Percentiles rank a stretch among this genome's conserved stretches.
These are phyloP conservation scores for Hedychridium roseum DNA, from an alignment of 2,888 invertebrate genomes.

Conservation along the genomic window DNA sequence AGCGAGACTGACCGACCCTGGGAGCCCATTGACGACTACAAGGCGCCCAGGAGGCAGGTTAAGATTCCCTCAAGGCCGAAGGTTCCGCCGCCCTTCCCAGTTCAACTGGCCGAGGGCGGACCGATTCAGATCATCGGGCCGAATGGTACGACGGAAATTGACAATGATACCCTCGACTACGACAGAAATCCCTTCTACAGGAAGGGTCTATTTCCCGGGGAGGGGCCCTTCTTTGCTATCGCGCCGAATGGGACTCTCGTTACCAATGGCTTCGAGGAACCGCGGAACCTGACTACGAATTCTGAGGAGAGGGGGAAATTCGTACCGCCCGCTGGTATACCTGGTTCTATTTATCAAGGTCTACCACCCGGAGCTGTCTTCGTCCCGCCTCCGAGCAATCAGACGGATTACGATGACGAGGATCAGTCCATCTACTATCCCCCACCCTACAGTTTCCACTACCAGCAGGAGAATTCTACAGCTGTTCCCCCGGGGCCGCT, in stretches of 20 bases:
- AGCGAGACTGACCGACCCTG: constrained; percentile 62
- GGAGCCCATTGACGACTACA: constrained; percentile 86
- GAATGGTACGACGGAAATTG: constrained; percentile 78
- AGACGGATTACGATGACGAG: constrained; percentile 83
- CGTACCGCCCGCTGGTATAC: constrained; percentile 52
- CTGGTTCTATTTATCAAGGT: constrained; percentile 65
- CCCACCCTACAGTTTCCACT: constrained; percentile 89
- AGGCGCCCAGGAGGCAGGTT: constrained; percentile 84
- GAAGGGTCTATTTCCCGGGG: constrained; percentile 62
- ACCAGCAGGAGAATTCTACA: constrained; percentile 79
- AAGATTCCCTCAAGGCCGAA: constrained; percentile 83
- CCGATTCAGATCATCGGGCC: constrained; percentile 87
- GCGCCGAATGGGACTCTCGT: constrained; percentile 65
- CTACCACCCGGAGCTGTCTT: constrained; percentile 73
- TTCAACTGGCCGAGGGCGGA: constrained; percentile 85
- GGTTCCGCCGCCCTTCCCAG: constrained; percentile 93
- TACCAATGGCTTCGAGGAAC: constrained; percentile 30
- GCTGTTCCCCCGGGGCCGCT: constrained; percentile 83
- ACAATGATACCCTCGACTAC: constrained; percentile 41
- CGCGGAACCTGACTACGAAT: constrained; percentile 64
- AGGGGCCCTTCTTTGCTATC: constrained; percentile 66
- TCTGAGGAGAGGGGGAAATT: constrained; percentile 56
- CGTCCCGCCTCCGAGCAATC: constrained; percentile 69
- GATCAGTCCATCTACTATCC: constrained; percentile 92
- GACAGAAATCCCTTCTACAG: constrained; percentile 56